Percentiles rank a stretch among this genome's conserved stretches.
Conservation (phyloP, 2,888 invertebrate species). For the Conistra vaccinii region DNA sequence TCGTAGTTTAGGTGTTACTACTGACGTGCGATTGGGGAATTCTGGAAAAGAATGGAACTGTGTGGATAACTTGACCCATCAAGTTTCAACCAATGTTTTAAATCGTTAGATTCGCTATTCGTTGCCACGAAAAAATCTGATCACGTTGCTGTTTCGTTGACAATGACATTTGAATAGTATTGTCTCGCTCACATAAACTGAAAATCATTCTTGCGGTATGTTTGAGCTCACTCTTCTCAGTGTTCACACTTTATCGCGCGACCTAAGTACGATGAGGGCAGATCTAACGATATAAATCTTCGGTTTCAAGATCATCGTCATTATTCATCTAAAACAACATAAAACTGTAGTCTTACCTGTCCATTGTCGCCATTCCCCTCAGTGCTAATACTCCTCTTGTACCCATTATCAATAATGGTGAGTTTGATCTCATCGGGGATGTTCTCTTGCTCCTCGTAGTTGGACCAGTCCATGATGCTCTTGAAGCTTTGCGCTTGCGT, state of each 20-base stretch:
- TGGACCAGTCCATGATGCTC: slow-evolving; percentile 89
- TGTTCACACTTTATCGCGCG: background rate
- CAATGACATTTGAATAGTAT: background rate
- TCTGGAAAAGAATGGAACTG: background rate
- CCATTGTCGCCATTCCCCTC: slow-evolving; percentile 74
- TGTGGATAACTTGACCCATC: background rate
- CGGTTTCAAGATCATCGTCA: background rate
- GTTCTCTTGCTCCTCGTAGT: slow-evolving; percentile 82
- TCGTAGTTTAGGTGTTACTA: background rate
- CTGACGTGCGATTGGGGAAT: background rate
- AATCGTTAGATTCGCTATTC: slow-evolving; percentile 1
- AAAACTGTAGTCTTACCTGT: slow-evolving; percentile 69
- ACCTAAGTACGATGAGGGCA: background rate
- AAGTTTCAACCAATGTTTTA: background rate
- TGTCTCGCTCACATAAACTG: background rate
- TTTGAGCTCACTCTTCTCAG: too few species aligned
- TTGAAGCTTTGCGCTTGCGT: slow-evolving; percentile 87
- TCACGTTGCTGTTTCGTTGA: background rate
- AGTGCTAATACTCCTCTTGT: slow-evolving; percentile 61
- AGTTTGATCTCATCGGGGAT: slow-evolving; percentile 85
- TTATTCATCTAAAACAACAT: background rate
- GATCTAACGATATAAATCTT: background rate
- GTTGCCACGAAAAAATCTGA: background rate
- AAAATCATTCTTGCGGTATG: background rate
- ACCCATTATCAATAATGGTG: slow-evolving; percentile 76